Conservation (phyloP, 2,888 invertebrate genomes). For the Pheosia gnoma region DNA sequence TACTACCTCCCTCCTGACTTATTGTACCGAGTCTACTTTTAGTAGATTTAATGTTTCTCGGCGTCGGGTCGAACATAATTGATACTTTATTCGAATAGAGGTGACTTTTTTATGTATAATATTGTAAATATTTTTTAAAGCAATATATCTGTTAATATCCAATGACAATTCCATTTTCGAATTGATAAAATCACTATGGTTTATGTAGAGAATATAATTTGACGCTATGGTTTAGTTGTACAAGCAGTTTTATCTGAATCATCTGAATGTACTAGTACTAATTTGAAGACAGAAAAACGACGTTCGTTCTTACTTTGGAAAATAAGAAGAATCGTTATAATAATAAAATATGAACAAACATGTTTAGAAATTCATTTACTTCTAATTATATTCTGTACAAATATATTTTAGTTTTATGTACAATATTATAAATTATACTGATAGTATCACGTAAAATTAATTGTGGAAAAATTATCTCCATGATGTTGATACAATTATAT, state of each 20-base stretch:
- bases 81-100: constrained; percentile 9
- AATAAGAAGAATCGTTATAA: background rate
- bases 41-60: constrained; percentile 52
- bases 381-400: constrained; percentile 13
- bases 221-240: too few relatives aligned
- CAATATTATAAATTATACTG: background rate
- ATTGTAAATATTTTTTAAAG: background rate
- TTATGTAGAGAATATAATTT: background rate
- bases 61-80: constrained; percentile 53
- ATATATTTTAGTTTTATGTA: background rate
- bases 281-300: too few relatives aligned
- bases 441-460: too few relatives aligned
- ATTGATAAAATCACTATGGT: background rate
- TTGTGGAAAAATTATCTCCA: too few relatives aligned
- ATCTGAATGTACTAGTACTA: too few relatives aligned
- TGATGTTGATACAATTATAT: too few relatives aligned
- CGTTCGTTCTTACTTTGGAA: too few relatives aligned
- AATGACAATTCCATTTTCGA: constrained; percentile 19
- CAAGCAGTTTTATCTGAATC: too few relatives aligned
- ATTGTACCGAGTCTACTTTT: constrained; percentile 57
- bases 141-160: background rate
- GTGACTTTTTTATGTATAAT: constrained; percentile 6
- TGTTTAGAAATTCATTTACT: constrained; percentile 22
- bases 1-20: constrained; percentile 30
- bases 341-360: background rate